phyloP scores from a whole-genome alignment of 1,140 invertebrate species.

The Drosophila yakuba region DNA sequence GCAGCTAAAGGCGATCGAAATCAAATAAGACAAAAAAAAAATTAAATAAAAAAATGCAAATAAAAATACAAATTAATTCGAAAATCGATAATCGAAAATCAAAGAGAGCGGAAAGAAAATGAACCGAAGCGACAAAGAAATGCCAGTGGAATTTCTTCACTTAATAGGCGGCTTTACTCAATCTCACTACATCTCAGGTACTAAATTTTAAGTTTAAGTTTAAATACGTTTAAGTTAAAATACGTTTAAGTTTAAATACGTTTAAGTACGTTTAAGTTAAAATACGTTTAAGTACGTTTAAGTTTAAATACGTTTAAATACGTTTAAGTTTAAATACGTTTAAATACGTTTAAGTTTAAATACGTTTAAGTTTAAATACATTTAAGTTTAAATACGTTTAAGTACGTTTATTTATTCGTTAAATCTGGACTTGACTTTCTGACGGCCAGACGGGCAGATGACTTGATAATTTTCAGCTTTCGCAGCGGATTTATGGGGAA shows the following conservation, averaged over 20 bases:
- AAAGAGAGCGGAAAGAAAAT: constrained; percentile 19
- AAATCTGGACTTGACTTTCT: constrained; percentile 19
- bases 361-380: background rate
- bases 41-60: background rate
- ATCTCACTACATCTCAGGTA: background rate
- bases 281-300: background rate
- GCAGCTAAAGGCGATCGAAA: constrained; percentile 22
- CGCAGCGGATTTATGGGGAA: constrained; percentile 10
- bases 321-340: too few species aligned
- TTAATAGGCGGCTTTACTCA: constrained; percentile 10
- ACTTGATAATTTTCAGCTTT: constrained; percentile 36
- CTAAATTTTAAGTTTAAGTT: background rate
- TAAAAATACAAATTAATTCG: constrained; percentile 19
- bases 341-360: too few species aligned
- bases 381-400: background rate
- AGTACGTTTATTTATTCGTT: background rate
- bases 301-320: background rate
- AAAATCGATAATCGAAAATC: constrained; percentile 7
- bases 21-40: background rate
- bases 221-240: too few species aligned
- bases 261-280: background rate
- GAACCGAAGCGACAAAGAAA: constrained; percentile 17
- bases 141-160: constrained; percentile 41
- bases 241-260: too few species aligned
- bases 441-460: constrained; percentile 1